These are phyloP conservation scores for Trilocha varians DNA, from an alignment of 2,888 invertebrate species.

Conservation along the genomic window DNA sequence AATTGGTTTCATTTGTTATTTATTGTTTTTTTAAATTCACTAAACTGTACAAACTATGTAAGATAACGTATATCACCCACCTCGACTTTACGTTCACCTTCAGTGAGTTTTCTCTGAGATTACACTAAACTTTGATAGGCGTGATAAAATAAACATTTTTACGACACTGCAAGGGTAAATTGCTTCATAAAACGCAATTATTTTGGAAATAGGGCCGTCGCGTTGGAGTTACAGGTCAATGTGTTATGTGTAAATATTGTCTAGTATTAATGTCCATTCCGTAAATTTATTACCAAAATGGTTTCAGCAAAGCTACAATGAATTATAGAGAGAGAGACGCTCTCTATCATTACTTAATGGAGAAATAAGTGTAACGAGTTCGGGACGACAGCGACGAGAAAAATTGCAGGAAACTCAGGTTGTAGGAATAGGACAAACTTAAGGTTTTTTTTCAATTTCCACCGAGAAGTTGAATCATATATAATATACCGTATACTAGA, in stretches of 20 bases:
- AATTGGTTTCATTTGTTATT: too few species aligned
- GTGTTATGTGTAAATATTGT: slow-evolving; percentile 3
- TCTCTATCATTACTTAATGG: too few species aligned
- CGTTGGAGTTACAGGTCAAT: slow-evolving; percentile 3
- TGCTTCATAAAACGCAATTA: slow-evolving; percentile 63
- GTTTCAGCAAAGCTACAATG: neutral
- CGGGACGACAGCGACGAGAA: too few species aligned
- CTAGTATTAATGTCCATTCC: neutral
- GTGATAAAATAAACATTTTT: slow-evolving; percentile 58
- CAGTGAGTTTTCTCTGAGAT: slow-evolving; percentile 39
- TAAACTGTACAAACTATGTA: slow-evolving; percentile 8
- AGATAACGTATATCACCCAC: slow-evolving; percentile 12
- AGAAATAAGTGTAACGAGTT: too few species aligned
- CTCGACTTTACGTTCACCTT: slow-evolving; percentile 17
- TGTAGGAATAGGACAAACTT: too few species aligned
- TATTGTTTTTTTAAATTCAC: neutral
- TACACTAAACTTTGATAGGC: slow-evolving; percentile 45
- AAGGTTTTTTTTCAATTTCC: too few species aligned
- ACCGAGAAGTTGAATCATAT: too few species aligned
- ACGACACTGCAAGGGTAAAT: slow-evolving; percentile 53
- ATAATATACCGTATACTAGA: too few species aligned
- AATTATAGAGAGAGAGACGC: neutral
- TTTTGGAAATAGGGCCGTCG: slow-evolving; percentile 40
- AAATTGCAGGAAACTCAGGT: too few species aligned
- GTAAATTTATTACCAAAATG: neutral